Percentiles rank a stretch among this genome's conserved stretches.
Evolutionary conservation across 2,113 vertebrate species (phyloP).

Genomic region (Nothocercus nigrocapillus): DNA sequence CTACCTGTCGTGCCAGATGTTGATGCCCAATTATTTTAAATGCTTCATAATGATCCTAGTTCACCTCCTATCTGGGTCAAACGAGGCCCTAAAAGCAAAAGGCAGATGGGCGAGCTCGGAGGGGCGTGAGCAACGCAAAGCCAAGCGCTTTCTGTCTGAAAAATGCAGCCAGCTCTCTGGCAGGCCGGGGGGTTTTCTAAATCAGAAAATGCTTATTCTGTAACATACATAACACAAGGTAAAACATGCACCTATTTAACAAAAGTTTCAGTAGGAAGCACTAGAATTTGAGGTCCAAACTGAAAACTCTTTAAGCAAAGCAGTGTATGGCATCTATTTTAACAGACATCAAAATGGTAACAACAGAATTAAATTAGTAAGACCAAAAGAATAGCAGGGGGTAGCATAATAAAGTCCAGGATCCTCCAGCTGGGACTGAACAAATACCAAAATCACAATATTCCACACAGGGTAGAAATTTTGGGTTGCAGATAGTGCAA

Average conservation of each 20-base stretch:
- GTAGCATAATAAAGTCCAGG: background rate
- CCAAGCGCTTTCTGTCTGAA: background rate
- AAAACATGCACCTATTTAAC: background rate
- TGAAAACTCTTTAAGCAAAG: background rate
- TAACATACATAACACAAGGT: background rate
- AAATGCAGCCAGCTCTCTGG: background rate
- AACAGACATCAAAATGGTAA: background rate
- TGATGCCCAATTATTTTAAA: constrained; percentile 63
- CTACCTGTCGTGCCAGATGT: constrained; percentile 55
- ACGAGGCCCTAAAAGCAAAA: constrained; percentile 19
- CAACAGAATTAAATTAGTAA: background rate
- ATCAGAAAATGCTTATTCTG: background rate
- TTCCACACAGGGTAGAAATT: background rate
- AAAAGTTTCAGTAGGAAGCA: background rate
- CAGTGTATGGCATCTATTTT: background rate
- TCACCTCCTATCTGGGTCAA: constrained; percentile 61
- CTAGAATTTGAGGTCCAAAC: background rate
- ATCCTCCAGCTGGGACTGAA: background rate
- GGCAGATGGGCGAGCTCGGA: constrained; percentile 2
- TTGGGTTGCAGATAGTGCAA: background rate
- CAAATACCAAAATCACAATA: background rate
- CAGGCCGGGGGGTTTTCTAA: background rate
- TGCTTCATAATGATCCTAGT: constrained; percentile 27
- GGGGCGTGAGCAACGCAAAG: background rate
- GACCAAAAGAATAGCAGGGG: background rate